These are phyloP conservation scores for Menura novaehollandiae DNA, from an alignment of 2,113 vertebrate species.

Conservation along the genomic window DNA sequence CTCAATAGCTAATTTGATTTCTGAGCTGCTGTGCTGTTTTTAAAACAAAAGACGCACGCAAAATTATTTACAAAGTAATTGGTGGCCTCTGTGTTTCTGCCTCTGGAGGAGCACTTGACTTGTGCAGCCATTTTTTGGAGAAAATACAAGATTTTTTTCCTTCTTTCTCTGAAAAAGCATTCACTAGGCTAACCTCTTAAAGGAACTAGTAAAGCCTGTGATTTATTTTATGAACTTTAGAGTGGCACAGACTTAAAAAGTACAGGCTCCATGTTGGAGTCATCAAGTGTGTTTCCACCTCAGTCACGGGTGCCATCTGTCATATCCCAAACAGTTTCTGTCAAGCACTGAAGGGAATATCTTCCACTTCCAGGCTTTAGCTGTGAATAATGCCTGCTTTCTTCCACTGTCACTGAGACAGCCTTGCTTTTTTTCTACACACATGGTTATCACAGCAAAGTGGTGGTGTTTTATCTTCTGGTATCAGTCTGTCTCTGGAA, in stretches of 20 bases:
- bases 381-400: background rate
- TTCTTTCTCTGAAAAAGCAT: background rate
- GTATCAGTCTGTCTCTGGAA: background rate
- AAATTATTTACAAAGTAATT: background rate
- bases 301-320: background rate
- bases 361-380: background rate
- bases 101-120: background rate
- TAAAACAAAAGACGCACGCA: background rate
- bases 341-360: background rate
- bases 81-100: background rate
- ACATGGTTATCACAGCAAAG: background rate
- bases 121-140: fast-evolving
- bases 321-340: background rate
- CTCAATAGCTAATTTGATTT: background rate
- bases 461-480: background rate
- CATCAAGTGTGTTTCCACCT: background rate
- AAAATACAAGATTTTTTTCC: background rate
- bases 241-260: background rate
- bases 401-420: background rate
- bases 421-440: background rate
- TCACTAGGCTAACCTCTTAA: background rate
- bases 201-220: background rate
- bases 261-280: background rate
- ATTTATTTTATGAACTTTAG: background rate
- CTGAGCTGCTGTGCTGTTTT: background rate